These are phyloP conservation scores for Caenorhabditis sp. DNA, from an alignment of 2,888 invertebrate genomes.

Conservation along the genomic window DNA sequence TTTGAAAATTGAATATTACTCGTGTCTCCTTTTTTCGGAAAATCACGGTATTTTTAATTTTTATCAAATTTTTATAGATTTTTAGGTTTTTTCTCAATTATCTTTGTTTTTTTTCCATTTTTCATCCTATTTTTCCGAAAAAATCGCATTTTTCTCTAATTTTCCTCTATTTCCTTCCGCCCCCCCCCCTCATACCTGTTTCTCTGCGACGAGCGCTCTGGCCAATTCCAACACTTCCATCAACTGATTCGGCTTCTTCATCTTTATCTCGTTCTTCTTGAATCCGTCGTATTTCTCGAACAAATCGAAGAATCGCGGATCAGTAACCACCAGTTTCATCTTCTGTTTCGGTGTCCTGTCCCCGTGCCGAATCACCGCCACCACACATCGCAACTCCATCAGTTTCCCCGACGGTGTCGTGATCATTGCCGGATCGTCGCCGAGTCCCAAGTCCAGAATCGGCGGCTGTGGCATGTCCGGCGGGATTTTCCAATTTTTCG, in stretches of 20 bases:
- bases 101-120: too few species aligned
- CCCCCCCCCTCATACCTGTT: conserved; percentile 66
- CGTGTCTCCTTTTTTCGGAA: too few species aligned
- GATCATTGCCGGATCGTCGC: conserved; percentile 96
- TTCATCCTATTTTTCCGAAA: too few species aligned
- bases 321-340: conserved; percentile 90
- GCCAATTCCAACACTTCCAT: conserved; percentile 98
- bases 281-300: conserved; percentile 98
- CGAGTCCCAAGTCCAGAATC: conserved; percentile 72
- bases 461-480: conserved; percentile 85
- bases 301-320: conserved; percentile 90
- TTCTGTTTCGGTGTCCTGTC: conserved; percentile 99
- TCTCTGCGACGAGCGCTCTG: conserved; percentile 87
- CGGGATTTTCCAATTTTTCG: conserved; percentile 95
- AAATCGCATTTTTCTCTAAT: too few species aligned
- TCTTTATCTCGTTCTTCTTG: conserved; percentile 95
- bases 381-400: conserved; percentile 95
- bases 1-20: too few species aligned
- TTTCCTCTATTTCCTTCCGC: too few species aligned
- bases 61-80: too few species aligned
- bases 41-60: too few species aligned
- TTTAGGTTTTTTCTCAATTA: too few species aligned
- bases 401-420: conserved; percentile 99
- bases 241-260: conserved; percentile 96
- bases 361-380: conserved; percentile 97